phyloP scores from a whole-genome alignment of 2,113 vertebrate genomes.

The Tetrax tetrax region DNA sequence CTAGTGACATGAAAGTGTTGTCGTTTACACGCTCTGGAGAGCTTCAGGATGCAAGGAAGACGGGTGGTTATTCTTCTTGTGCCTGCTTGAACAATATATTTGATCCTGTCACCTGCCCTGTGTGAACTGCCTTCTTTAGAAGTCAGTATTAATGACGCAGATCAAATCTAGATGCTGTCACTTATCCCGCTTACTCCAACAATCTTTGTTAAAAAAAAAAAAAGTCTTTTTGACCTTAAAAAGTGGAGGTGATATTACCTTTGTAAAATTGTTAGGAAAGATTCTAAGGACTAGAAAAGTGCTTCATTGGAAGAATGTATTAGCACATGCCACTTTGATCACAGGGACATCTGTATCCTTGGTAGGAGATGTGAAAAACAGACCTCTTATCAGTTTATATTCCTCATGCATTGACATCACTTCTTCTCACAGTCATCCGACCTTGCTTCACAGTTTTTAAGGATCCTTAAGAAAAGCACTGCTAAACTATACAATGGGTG shows the following conservation, averaged over 20 bases:
- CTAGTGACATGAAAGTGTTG: slow-evolving; percentile 41
- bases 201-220: neutral
- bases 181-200: neutral
- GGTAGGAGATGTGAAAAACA: neutral
- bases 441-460: neutral
- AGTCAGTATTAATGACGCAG: slow-evolving; percentile 47
- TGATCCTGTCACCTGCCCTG: slow-evolving; percentile 25
- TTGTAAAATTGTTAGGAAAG: neutral
- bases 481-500: neutral
- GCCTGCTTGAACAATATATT: slow-evolving; percentile 12
- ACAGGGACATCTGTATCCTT: neutral
- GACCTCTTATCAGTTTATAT: neutral
- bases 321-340: neutral
- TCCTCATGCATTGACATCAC: neutral
- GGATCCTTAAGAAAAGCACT: neutral
- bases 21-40: neutral
- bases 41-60: slow-evolving; percentile 5
- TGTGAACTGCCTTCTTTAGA: slow-evolving; percentile 32
- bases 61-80: slow-evolving; percentile 6
- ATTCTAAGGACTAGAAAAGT: neutral
- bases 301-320: neutral
- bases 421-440: neutral
- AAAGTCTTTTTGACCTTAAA: slow-evolving; percentile 20
- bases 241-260: neutral
- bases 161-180: slow-evolving; percentile 30